Evolutionary conservation across 1,140 invertebrate genomes (phyloP), one percentile per base, ranked within the genome.

Genomic region (Zaprionus gabonicus): DNA sequence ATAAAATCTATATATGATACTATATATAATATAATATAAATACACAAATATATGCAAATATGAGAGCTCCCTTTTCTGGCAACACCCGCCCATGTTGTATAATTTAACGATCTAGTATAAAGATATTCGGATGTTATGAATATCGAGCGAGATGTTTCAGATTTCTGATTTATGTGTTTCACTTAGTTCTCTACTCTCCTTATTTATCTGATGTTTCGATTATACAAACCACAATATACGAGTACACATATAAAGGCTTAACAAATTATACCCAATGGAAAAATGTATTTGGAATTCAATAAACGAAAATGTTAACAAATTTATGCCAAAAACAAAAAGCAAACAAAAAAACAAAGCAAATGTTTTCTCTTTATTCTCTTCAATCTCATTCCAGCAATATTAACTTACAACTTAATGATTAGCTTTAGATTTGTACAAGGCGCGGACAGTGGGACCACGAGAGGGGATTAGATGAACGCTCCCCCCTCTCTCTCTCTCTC

Each of bases 281-380:
- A 78, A 85, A 79, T 87, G 71, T 87, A 88, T 84, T 88, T 88
- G 83, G 80, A 87, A 87, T 87, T 87, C 84, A 87, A 87, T 87
- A 87, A 87, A 86, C 72, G 86, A 80, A 87, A 88, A 87, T 88
- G 84, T 87, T 87, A 80, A 82, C 67, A 82, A 76, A 86, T 77
- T 46, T 85, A 85, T 80, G 76, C 70, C 77, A 73, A 78, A 57
- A 69, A 68, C 49, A 46, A 49, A 51, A 78, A 56, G 65, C 62
- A 58, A 46, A 49, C 38, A 36, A 60, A 60, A 36, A 25, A 51
- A 38, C 20, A 53, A 38, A 34, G 3, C 28, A 9, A 41, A 31
- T 46, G 20, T 51, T 51, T 41, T 51, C 23, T 51, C 13, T 59
- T 25, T 57, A 55, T 55, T 27, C n/a, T 17, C 31, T 31, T 31